A percentile compares a stretch with the other conserved stretches of the same genome.
phyloP scores from a whole-genome alignment of 2,113 vertebrate species.

The Chinchilla lanigera region DNA sequence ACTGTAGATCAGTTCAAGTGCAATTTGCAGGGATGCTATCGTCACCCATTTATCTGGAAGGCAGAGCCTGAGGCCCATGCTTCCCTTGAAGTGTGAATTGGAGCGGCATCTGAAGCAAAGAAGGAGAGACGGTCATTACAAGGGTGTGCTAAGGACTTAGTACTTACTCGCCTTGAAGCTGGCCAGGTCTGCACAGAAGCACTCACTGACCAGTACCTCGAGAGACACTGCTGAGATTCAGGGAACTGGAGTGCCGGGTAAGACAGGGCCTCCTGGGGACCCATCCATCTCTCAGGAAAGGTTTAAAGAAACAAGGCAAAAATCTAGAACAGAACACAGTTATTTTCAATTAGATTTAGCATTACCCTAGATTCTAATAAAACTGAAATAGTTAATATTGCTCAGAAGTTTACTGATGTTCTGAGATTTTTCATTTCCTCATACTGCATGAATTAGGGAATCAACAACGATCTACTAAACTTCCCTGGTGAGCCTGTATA shows the following conservation, averaged over 20 bases:
- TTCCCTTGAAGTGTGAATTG: background rate
- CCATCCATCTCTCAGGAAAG: background rate
- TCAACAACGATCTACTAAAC: background rate
- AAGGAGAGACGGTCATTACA: background rate
- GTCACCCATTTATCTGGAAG: background rate
- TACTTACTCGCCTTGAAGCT: background rate
- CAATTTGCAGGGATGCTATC: background rate
- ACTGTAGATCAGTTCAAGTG: background rate
- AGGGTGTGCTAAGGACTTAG: background rate
- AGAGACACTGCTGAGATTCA: background rate
- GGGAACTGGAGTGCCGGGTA: background rate
- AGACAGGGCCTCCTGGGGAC: background rate
- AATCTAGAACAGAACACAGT: background rate
- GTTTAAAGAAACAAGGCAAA: background rate
- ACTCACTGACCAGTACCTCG: background rate
- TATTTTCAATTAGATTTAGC: constrained; percentile 47
- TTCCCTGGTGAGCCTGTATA: background rate
- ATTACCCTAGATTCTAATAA: constrained; percentile 48
- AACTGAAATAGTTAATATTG: constrained; percentile 39
- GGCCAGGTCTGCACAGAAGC: background rate
- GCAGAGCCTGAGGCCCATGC: background rate
- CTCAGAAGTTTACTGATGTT: constrained; percentile 48
- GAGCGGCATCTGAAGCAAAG: background rate
- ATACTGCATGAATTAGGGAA: constrained; percentile 4
- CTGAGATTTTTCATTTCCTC: constrained; percentile 57